Evolutionary conservation across 2,888 invertebrate genomes (phyloP).

Genomic region (Cryptocheilus praepositus): DNA sequence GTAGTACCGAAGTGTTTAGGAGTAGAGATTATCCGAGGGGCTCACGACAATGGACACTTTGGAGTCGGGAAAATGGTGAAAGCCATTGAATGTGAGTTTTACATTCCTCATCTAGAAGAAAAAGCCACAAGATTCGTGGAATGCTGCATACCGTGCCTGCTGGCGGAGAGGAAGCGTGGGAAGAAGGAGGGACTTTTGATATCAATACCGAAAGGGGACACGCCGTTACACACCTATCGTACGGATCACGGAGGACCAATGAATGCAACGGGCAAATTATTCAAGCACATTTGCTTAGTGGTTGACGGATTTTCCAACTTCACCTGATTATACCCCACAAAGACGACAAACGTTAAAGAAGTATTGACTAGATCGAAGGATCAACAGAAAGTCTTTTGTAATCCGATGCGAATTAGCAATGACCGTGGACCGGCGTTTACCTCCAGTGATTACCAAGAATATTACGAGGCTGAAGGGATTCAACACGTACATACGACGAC

Average conservation of each 20-base stretch:
- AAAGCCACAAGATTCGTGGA: not conserved
- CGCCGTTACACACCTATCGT: too few species aligned
- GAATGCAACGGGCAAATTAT: too few species aligned
- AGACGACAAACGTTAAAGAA: too few species aligned
- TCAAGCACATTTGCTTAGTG: too few species aligned
- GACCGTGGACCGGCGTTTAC: slow-evolving; percentile 11
- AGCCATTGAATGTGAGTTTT: slow-evolving; percentile 17
- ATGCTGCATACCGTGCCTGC: not conserved
- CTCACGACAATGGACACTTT: slow-evolving; percentile 24
- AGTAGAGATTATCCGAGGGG: slow-evolving; percentile 16
- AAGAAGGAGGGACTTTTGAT: slow-evolving; percentile 11
- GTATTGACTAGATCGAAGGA: not conserved
- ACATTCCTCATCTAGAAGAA: slow-evolving; percentile 11
- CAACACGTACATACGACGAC: not conserved
- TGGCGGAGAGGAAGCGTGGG: not conserved
- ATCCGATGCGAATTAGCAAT: slow-evolving; percentile 2
- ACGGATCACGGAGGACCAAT: too few species aligned
- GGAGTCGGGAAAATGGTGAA: not conserved
- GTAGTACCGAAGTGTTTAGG: slow-evolving; percentile 18
- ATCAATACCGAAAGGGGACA: slow-evolving; percentile 8
- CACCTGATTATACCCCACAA: too few species aligned
- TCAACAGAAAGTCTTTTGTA: slow-evolving; percentile 8
- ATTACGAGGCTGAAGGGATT: not conserved
- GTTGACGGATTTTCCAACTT: too few species aligned
- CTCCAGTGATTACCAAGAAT: slow-evolving; percentile 1